Base-by-base conservation (phyloP, 2,113 vertebrate genomes). In the Stigmatopora nigra region DNA sequence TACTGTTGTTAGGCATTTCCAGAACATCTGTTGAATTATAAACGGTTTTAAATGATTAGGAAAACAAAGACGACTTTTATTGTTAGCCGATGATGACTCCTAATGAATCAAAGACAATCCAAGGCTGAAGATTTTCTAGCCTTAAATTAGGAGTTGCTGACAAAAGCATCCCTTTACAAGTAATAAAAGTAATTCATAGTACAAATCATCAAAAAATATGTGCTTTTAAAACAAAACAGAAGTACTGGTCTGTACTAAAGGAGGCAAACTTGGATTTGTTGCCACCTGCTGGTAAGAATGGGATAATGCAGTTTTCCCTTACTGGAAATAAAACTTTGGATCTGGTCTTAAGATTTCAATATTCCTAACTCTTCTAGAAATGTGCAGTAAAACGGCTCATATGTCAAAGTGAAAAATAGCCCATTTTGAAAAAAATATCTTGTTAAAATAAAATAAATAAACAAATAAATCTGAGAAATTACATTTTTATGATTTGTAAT, bases 261-360 rank as follows among this genome's bases (percentile, higher is more conserved):
- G 36, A 51, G 52, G 64, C 7, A 15, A 35, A 12, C 19, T 16
- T 61, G 53, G 35, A 61, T 66, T 7, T 46, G 65, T 14, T 76
- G 0, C 80, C 86, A 67, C 74, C 79, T 19, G 51, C 79, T 86
- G 86, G 78, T 36, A 45, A 63, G 38, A 2, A 52, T 46, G 2
- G 16, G 56, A 15, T 62, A 48, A n/a, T 65, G 63, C 73, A 61
- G 64, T 56, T 22, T 3, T 22, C 5, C 11, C 1, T 11, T 20
- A 12, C 20, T 22, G 10, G 19, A 53, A 53, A 22, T 53, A 51
- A 8, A n/a, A 48, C 17, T n/a, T 4, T 5, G 15, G 47, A 17
- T 17, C n/a, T 51, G 14, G 46, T 48, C 15, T 51, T 51, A 7
- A n/a, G 48, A 51, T 2, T 51, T 51, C 6, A 51, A 5, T 8